Evolutionary conservation across 2,113 vertebrate species (phyloP), one percentile per base, ranked within the genome.

Genomic region (Muntiacus muntjak): DNA sequence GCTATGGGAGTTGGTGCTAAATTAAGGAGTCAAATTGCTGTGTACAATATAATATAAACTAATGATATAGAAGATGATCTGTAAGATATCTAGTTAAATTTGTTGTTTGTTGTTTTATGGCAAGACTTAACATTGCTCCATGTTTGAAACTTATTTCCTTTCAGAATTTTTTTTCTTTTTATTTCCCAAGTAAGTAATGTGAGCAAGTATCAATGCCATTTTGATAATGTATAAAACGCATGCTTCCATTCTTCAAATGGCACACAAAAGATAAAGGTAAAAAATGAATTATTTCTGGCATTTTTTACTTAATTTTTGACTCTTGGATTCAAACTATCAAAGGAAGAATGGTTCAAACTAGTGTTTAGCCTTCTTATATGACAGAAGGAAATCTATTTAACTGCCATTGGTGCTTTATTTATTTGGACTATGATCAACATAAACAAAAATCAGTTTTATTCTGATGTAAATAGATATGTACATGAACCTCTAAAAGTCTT

Each of bases 101-200:
- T n/a, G n/a, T n/a, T n/a, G 94, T 96, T 81, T 89, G 87, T 97
- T 95, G 74, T 92, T 98, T 85, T 83, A 55, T 62, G 54, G 89
- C 74, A 96, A 96, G 79, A 94, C 86, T 90, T 95, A 95, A 74
- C 90, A 92, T 89, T 57, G 64, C 2, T 78, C 81, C 57, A 64
- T 60, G 87, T 95, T 89, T 55, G n/a, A 91, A 97, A 98, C 96
- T 96, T 97, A 98, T 97, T 97, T 98, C 84, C 95, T 96, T 97
- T 97, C 95, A 98, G 96, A 30, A 96, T 87, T 81, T 96, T 50
- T 47, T 50, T 50, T 50, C 47, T 50, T 50, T 91, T 83, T 98
- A 87, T 95, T 96, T 96, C 94, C 90, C 84, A 90, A 96, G 91
- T 98, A 92, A 94, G 91, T 96, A 97, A 82, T 95, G 92, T 95